Percentiles rank a stretch among this genome's conserved stretches.
Conservation (phyloP, 2,113 vertebrate species). For the Candoia aspera region DNA sequence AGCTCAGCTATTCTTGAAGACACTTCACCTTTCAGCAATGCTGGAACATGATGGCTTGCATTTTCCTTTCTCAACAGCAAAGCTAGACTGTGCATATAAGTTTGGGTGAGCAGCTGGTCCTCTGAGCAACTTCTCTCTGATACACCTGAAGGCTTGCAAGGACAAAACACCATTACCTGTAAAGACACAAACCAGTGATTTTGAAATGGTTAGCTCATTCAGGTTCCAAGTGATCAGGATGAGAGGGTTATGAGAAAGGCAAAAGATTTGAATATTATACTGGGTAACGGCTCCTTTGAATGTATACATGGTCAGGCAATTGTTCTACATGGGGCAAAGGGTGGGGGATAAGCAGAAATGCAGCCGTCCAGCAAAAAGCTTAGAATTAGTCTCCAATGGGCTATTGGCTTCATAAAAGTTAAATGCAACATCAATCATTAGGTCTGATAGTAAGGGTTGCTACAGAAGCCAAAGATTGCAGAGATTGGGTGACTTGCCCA, state of each 20-base stretch:
- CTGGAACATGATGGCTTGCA: conserved; percentile 59
- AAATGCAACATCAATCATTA: not conserved
- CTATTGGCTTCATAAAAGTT: not conserved
- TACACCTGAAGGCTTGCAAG: conserved; percentile 26
- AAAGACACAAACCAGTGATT: conserved; percentile 13
- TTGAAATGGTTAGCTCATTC: not conserved
- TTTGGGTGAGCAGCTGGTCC: conserved; percentile 27
- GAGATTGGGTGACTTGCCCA: not conserved
- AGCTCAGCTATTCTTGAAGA: not conserved
- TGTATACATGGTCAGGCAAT: not conserved
- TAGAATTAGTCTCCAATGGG: not conserved
- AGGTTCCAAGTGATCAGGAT: not conserved
- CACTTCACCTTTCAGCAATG: conserved; percentile 69
- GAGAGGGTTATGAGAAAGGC: not conserved
- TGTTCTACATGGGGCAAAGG: not conserved
- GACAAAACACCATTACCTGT: conserved; percentile 61
- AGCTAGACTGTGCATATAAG: conserved; percentile 61
- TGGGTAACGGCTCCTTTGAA: not conserved
- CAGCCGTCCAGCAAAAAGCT: not conserved
- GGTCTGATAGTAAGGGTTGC: not conserved
- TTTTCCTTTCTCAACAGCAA: conserved; percentile 77
- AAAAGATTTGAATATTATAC: not conserved
- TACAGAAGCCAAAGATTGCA: not conserved
- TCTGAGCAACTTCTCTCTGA: not conserved
- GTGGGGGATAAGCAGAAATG: not conserved